A percentile compares a stretch with the other conserved stretches of the same genome.
Conservation (phyloP, 2,113 vertebrate genomes). For the Coptodon rendalli region DNA sequence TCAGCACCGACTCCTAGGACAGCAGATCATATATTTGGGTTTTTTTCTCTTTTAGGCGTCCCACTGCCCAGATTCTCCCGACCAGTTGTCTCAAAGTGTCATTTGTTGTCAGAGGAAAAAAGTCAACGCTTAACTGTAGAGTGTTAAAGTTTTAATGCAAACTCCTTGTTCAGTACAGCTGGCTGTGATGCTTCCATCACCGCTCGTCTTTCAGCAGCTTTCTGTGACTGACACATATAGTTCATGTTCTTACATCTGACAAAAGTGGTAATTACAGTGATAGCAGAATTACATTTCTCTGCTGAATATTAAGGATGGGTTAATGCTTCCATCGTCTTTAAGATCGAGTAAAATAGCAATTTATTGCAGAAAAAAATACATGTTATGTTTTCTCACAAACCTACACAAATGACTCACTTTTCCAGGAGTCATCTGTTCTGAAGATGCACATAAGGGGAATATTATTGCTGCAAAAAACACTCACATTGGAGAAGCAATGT, state of each 20-base stretch:
- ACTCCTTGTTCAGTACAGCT: background rate
- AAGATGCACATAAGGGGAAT: background rate
- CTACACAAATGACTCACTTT: background rate
- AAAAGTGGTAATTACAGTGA: background rate
- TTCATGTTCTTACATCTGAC: background rate
- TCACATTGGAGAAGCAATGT: background rate
- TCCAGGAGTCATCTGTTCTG: background rate
- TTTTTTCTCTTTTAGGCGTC: background rate
- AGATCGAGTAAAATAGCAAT: background rate
- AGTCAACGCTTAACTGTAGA: background rate
- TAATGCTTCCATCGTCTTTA: background rate
- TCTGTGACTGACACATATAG: background rate
- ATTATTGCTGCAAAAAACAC: background rate
- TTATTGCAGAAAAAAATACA: background rate
- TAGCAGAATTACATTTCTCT: background rate
- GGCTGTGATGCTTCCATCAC: background rate
- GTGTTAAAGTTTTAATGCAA: background rate
- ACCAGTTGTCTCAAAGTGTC: background rate
- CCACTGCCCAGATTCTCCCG: background rate
- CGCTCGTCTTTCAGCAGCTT: background rate
- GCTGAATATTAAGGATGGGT: background rate
- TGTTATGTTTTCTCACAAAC: background rate
- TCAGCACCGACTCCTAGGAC: background rate
- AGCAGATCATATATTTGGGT: fast-evolving
- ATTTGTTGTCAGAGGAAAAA: background rate